Percentiles rank a stretch among this genome's conserved stretches.
phyloP scores from a whole-genome alignment of 2,113 vertebrate species.

The Oophaga pumilio region DNA sequence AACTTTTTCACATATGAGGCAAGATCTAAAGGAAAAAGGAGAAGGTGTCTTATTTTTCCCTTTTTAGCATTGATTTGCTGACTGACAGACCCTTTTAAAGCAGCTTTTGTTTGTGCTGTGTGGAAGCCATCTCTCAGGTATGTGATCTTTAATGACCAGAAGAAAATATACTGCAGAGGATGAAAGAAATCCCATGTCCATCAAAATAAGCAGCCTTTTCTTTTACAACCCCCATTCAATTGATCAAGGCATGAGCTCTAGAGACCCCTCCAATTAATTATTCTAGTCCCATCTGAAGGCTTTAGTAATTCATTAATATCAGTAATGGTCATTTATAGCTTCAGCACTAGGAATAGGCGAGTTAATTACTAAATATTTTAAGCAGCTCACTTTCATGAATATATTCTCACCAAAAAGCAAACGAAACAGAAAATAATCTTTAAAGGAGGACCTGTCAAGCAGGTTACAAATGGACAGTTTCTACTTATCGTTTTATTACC shows the following conservation, averaged over 20 bases:
- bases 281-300: background rate
- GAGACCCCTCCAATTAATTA: background rate
- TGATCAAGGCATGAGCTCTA: background rate
- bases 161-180: background rate
- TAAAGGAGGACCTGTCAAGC: too few relatives aligned
- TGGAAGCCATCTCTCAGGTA: background rate
- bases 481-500: too few relatives aligned
- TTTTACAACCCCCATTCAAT: background rate
- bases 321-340: background rate
- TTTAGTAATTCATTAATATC: background rate
- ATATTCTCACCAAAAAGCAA: too few relatives aligned
- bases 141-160: background rate
- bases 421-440: too few relatives aligned
- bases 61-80: slow-evolving; percentile 1
- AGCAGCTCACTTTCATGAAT: too few relatives aligned
- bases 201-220: background rate
- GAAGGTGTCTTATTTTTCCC: background rate
- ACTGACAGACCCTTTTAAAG: background rate
- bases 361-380: too few relatives aligned
- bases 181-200: slow-evolving; percentile 1
- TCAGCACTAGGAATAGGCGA: background rate
- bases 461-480: too few relatives aligned
- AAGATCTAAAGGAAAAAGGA: background rate
- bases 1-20: background rate
- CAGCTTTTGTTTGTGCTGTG: background rate